Evolutionary conservation across 1,140 invertebrate genomes (phyloP).

Genomic region (Mylabris phalerata): DNA sequence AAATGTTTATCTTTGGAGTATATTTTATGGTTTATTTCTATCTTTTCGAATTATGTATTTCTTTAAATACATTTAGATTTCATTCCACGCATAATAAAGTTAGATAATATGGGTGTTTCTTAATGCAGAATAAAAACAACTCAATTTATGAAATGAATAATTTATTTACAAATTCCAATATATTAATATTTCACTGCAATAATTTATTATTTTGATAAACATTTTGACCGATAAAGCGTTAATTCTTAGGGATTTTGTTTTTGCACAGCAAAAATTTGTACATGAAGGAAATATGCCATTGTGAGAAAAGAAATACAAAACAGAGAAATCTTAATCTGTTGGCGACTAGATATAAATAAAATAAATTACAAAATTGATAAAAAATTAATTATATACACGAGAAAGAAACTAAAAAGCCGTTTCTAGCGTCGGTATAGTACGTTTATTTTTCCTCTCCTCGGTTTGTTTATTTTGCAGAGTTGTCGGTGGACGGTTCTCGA

Average conservation of each 20-base stretch:
- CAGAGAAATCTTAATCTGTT: slow-evolving; percentile 14
- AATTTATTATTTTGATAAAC: neutral
- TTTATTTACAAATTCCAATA: neutral
- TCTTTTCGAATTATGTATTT: too few species aligned
- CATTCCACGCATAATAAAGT: too few species aligned
- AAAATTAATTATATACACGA: slow-evolving; percentile 3
- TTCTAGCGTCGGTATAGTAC: slow-evolving; percentile 48
- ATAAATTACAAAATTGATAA: slow-evolving; percentile 14
- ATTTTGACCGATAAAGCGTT: neutral
- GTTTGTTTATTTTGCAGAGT: slow-evolving; percentile 18
- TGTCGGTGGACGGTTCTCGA: slow-evolving; percentile 27
- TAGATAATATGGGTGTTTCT: too few species aligned
- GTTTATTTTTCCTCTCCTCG: slow-evolving; percentile 7
- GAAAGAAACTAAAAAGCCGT: slow-evolving; percentile 37
- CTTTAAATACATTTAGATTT: too few species aligned
- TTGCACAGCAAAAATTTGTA: slow-evolving; percentile 19
- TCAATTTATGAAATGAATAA: too few species aligned
- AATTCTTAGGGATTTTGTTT: neutral
- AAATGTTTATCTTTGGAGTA: too few species aligned
- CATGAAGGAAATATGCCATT: slow-evolving; percentile 3
- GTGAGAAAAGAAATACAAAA: slow-evolving; percentile 12
- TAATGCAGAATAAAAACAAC: too few species aligned
- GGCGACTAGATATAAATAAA: slow-evolving; percentile 21
- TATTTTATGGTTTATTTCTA: too few species aligned
- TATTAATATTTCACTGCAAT: neutral